Base-by-base conservation (phyloP, 1,140 invertebrate genomes). In the Zaprionus vittiger region DNA sequence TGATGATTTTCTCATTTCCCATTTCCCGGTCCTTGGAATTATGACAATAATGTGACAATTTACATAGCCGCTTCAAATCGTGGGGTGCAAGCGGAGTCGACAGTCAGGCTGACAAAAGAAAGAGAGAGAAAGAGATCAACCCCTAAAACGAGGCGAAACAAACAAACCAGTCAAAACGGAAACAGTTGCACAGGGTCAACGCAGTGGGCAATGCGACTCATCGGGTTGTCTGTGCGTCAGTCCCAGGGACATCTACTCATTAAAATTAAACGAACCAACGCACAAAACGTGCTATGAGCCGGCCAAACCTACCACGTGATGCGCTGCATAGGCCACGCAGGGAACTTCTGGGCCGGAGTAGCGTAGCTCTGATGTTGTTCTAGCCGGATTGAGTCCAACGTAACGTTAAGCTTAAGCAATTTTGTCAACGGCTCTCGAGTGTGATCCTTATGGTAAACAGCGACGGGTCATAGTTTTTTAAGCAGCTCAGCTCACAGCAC, bases 31-130 rank as follows among this genome's bases (percentile, higher is more conserved):
- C 81, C 64, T 34, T 60, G 73, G 67, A 89, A 89, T 90, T 89
- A 85, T 89, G 84, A 89, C 81, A 90, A 85, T 81, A 89, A 89
- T 90, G 85, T 90, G 85, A 89, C 85, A 90, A 89, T 89, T 89
- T 89, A 89, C 84, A 89, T 85, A 79, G 75, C 61, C 61, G 54
- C 73, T 65, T 74, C 71, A 89, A 84, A 89, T 89, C 81, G 81
- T 61, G 62, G 80, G 80, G 73, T 83, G 70, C 66, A 69, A 61
- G 57, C 31, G 76, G 49, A 52, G 15, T 63, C 54, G 54, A 37
- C 47, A 52, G 38, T 15, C 59, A 22, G 20, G 37, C 24, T 28
- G 15, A 26, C 12, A 37, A 15, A 17, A 37, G 37, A 17, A 15
- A n/a, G 24, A 37, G 41, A 47, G 41, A 9, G 41, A 7, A 6